Evolutionary conservation across 2,888 invertebrate genomes (phyloP), one percentile per base, ranked within the genome.

Genomic region (Ferdinandea cuprea): DNA sequence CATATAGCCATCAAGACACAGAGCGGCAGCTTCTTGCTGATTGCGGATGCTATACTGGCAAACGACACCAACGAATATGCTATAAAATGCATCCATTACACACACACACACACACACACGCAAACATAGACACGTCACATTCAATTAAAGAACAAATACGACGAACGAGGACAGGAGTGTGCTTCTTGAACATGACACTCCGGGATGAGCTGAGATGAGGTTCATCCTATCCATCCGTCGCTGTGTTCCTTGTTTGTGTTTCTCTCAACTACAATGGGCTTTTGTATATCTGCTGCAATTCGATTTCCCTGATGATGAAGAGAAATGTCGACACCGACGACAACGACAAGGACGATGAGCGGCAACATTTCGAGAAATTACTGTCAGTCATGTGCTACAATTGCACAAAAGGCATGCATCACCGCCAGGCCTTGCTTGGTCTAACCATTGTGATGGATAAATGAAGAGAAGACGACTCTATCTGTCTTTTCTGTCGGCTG

Each of bases 71-170:
- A 58, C 44, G 40, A 48, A 15, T 21, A 50, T n/a, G n/a, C 25
- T 35, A 72, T 37, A 58, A 72, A 37, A 54, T 61, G 61, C 73
- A 73, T 79, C 79, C 54, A 68, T 73, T 68, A 79, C 59, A 68
- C 46, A 71, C 46, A 65, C 25, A 25, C 25, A 25, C 46, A 71
- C 52, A 65, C 25, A 25, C 25, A 25, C 46, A 71, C 52, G 58
- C 59, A 68, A 37, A 71, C 46, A 65, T 5, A 25, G 3, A 25
- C 46, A 71, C 52, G 58, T 52, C 66, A 30, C 54, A 79, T 59
- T 54, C 52, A 54, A 48, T 54, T 13, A 72, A 50, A 52, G 65
- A 52, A 50, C 5, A 25, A 58, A 50, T 25, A 44, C 11, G 4
- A 50, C 25, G 25, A 25, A 5, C 25, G 5, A 42, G 21, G 28